These are phyloP conservation scores for Aethina tumida DNA, from an alignment of 1,140 invertebrate species.

Conservation along the genomic window DNA sequence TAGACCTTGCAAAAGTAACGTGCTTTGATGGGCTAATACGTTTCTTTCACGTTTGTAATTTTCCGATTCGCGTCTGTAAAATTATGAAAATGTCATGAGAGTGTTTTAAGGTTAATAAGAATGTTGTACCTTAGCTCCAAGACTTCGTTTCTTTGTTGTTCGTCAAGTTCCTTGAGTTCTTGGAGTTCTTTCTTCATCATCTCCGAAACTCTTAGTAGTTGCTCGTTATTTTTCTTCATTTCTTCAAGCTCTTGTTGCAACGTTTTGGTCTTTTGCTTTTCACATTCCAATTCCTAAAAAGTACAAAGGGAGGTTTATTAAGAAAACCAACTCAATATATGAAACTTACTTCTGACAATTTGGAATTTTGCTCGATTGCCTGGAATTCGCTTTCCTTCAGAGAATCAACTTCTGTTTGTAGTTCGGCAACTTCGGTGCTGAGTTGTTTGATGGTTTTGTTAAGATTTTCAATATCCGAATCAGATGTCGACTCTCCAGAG, in stretches of 20 bases:
- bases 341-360: conserved; percentile 37
- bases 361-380: conserved; percentile 50
- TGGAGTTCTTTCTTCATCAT: conserved; percentile 53
- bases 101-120: conserved; percentile 1
- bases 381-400: conserved; percentile 58
- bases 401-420: conserved; percentile 56
- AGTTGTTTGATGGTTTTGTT: conserved; percentile 54
- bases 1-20: conserved; percentile 51
- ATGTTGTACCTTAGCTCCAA: conserved; percentile 36
- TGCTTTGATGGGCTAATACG: conserved; percentile 54
- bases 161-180: conserved; percentile 46
- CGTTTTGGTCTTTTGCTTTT: conserved; percentile 37
- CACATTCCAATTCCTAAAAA: conserved; percentile 45
- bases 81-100: neutral
- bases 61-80: conserved; percentile 32
- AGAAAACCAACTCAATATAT: too few species aligned
- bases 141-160: conserved; percentile 48
- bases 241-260: conserved; percentile 44
- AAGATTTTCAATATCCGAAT: conserved; percentile 55
- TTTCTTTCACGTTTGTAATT: conserved; percentile 52
- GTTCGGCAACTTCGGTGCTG: conserved; percentile 49
- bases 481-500: conserved; percentile 45
- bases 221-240: conserved; percentile 44
- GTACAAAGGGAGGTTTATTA: neutral
- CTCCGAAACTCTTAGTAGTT: conserved; percentile 52